phyloP scores from a whole-genome alignment of 2,888 invertebrate genomes.

The Synanthedon myopaeformis region DNA sequence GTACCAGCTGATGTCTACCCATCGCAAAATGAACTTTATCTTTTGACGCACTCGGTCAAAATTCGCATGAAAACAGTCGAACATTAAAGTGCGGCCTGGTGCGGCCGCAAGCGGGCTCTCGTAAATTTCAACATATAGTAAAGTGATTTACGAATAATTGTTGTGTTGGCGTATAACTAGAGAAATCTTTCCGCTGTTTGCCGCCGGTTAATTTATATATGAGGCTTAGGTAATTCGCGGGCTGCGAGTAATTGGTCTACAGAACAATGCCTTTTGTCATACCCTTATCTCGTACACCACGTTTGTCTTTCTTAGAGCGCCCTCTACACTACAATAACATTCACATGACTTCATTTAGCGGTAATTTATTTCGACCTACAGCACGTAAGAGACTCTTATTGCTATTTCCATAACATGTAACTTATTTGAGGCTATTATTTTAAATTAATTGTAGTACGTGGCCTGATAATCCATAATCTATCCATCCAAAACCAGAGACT shows the following conservation, averaged over 20 bases:
- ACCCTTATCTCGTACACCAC: conserved; percentile 59
- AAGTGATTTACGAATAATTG: conserved; percentile 72
- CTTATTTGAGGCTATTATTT: too few relatives aligned
- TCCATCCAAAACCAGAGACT: too few relatives aligned
- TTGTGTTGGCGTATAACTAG: conserved; percentile 70
- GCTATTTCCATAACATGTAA: too few relatives aligned
- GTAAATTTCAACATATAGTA: conserved; percentile 72
- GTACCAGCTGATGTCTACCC: conserved; percentile 23
- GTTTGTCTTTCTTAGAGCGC: conserved; percentile 53
- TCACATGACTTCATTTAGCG: conserved; percentile 23
- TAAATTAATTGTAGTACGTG: too few relatives aligned
- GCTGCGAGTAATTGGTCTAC: conserved; percentile 65
- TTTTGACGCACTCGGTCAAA: conserved; percentile 31
- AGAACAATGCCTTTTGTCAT: conserved; percentile 71
- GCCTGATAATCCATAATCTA: too few relatives aligned
- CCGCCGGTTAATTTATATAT: conserved; percentile 69
- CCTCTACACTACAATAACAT: conserved; percentile 48
- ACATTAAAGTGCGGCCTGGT: conserved; percentile 44
- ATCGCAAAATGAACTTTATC: conserved; percentile 49
- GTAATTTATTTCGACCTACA: too few relatives aligned
- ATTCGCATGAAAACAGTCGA: conserved; percentile 27
- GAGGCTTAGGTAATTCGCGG: conserved; percentile 70
- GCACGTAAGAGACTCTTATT: neutral
- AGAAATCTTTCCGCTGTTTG: conserved; percentile 71
- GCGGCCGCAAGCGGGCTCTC: conserved; percentile 45